Percentiles rank a stretch among this genome's conserved stretches.
Conservation (phyloP, 2,113 vertebrate species). For the Hirundichthys speculiger region DNA sequence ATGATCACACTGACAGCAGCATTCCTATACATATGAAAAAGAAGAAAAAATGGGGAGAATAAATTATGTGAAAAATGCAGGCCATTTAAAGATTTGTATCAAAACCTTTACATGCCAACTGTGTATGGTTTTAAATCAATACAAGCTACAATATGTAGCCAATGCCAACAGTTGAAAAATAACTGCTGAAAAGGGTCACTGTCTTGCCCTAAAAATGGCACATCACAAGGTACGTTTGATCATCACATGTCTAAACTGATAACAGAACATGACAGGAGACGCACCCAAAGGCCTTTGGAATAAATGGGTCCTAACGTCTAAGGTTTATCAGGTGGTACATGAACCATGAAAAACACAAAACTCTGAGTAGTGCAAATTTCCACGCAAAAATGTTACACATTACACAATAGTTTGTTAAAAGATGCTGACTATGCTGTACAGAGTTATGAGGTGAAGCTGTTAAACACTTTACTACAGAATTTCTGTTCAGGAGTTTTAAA, state of each 20-base stretch:
- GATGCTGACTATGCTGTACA: too few species aligned
- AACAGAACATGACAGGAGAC: neutral
- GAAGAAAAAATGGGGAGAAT: slow-evolving; percentile 1
- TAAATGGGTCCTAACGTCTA: neutral
- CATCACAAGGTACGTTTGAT: slow-evolving; percentile 40
- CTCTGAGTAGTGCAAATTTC: too few species aligned
- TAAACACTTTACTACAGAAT: too few species aligned
- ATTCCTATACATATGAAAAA: slow-evolving; percentile 10
- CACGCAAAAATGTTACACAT: too few species aligned
- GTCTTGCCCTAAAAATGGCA: slow-evolving; percentile 40
- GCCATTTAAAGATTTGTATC: neutral
- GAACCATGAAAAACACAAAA: neutral
- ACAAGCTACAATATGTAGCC: neutral
- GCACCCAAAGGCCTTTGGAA: neutral
- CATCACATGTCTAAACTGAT: slow-evolving; percentile 47
- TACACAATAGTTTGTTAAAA: too few species aligned
- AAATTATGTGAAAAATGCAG: neutral
- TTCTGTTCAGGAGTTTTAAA: too few species aligned
- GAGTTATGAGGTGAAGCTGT: too few species aligned
- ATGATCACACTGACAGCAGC: slow-evolving; percentile 57
- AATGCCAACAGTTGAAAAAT: neutral
- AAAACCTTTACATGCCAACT: neutral
- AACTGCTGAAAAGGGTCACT: slow-evolving; percentile 14
- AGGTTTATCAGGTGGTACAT: neutral
- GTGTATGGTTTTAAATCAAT: too few species aligned